phyloP scores from a whole-genome alignment of 2,888 invertebrate genomes.

The Apamea sordens region DNA sequence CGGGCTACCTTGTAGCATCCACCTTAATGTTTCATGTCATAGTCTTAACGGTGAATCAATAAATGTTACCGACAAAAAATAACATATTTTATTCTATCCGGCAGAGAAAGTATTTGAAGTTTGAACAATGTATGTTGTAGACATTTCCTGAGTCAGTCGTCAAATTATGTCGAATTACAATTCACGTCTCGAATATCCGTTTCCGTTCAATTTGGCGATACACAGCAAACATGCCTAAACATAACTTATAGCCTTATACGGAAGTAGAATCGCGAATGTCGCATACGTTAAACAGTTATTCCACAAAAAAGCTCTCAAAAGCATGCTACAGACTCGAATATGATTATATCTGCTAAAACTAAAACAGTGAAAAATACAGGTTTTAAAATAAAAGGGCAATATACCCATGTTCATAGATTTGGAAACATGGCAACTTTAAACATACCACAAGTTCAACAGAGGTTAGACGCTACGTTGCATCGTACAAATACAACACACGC shows the following conservation, averaged over 20 bases:
- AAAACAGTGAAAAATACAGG: background rate
- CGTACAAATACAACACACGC: constrained; percentile 40
- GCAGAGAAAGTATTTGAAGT: constrained; percentile 51
- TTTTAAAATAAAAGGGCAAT: constrained; percentile 3
- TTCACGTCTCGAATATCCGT: constrained; percentile 75
- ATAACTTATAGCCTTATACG: constrained; percentile 37
- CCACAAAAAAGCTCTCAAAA: constrained; percentile 7
- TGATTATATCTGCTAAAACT: background rate
- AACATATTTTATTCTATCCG: constrained; percentile 33
- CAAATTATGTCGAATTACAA: constrained; percentile 70
- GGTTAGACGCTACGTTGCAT: constrained; percentile 48
- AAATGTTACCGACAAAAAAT: background rate
- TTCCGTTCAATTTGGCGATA: constrained; percentile 73
- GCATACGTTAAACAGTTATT: constrained; percentile 39
- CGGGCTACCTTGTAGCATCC: too few species aligned
- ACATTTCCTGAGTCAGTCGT: constrained; percentile 55
- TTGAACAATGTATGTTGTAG: constrained; percentile 41
- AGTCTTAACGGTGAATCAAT: background rate
- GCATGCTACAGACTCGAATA: background rate
- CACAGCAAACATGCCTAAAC: constrained; percentile 53
- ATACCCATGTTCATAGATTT: constrained; percentile 24
- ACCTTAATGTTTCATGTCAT: background rate
- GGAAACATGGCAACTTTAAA: constrained; percentile 24
- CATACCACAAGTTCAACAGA: constrained; percentile 46
- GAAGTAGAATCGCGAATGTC: constrained; percentile 33